Percentiles rank a stretch among this genome's conserved stretches.
Evolutionary conservation across 2,113 vertebrate species (phyloP).

Genomic region (Myotis lucifugus): DNA sequence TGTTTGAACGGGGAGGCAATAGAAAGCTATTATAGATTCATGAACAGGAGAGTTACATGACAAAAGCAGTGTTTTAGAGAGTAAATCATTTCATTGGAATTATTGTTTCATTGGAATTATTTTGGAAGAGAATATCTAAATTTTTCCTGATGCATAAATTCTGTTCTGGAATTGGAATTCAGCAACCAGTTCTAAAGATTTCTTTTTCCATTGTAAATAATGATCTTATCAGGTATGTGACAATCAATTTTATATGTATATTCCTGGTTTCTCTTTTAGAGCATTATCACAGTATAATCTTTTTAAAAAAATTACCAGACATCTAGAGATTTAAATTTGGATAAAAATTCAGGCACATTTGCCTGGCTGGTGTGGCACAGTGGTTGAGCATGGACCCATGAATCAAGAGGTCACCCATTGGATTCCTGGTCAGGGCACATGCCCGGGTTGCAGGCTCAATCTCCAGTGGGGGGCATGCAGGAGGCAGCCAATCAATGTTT

Average conservation of each 20-base stretch:
- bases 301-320: background rate
- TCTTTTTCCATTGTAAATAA: constrained; percentile 10
- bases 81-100: background rate
- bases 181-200: constrained; percentile 29
- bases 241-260: constrained; percentile 2
- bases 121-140: constrained; percentile 14
- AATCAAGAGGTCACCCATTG: too few relatives aligned
- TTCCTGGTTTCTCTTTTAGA: constrained; percentile 41
- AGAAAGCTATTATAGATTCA: background rate
- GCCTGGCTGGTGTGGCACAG: too few relatives aligned
- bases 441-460: too few relatives aligned
- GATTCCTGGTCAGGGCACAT: too few relatives aligned
- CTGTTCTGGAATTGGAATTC: background rate
- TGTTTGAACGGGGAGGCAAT: constrained; percentile 38
- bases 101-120: background rate
- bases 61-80: constrained; percentile 19
- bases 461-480: too few relatives aligned
- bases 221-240: constrained; percentile 20
- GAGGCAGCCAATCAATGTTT: too few relatives aligned
- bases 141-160: constrained; percentile 35
- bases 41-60: background rate
- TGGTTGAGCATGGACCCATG: too few relatives aligned
- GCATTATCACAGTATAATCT: constrained; percentile 17
- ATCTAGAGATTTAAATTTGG: background rate
- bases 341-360: background rate